Evolutionary conservation across 2,888 invertebrate genomes (phyloP).

Genomic region (Mallateleia sp.): DNA sequence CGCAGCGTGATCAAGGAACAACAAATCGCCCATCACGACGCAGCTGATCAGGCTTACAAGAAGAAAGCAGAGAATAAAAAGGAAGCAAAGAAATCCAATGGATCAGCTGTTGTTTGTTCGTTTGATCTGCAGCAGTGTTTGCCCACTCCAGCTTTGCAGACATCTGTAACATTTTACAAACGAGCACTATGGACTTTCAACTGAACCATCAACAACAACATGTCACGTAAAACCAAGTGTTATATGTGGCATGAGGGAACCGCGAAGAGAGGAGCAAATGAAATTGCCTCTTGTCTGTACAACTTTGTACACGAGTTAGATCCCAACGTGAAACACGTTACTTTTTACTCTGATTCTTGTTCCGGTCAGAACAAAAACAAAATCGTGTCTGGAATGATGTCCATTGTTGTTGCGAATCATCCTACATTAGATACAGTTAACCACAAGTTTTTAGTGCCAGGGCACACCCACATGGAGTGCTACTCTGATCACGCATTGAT

Average conservation of each 20-base stretch:
- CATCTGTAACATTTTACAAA: slow-evolving; percentile 84
- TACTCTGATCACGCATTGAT: slow-evolving; percentile 46
- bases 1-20: too few species aligned
- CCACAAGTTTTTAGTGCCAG: slow-evolving; percentile 56
- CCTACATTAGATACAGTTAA: slow-evolving; percentile 42
- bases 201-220: slow-evolving; percentile 81
- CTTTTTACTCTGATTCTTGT: slow-evolving; percentile 78
- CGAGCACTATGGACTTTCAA: slow-evolving; percentile 84
- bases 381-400: slow-evolving; percentile 80
- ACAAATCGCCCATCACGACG: too few species aligned
- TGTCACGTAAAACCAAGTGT: slow-evolving; percentile 75
- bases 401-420: slow-evolving; percentile 48
- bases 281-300: slow-evolving; percentile 81
- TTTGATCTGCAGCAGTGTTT: slow-evolving; percentile 81
- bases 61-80: slow-evolving; percentile 51
- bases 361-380: slow-evolving; percentile 82
- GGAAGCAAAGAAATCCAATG: slow-evolving; percentile 35
- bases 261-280: slow-evolving; percentile 80
- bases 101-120: slow-evolving; percentile 26
- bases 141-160: slow-evolving; percentile 81
- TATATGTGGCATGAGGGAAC: slow-evolving; percentile 84
- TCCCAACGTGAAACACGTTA: slow-evolving; percentile 53
- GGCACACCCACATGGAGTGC: slow-evolving; percentile 58
- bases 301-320: slow-evolving; percentile 62
- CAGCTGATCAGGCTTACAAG: slow-evolving; percentile 63